A percentile compares a stretch with the other conserved stretches of the same genome.
phyloP scores from a whole-genome alignment of 2,797 vertebrate species.

The Enteromius argenteus region DNA sequence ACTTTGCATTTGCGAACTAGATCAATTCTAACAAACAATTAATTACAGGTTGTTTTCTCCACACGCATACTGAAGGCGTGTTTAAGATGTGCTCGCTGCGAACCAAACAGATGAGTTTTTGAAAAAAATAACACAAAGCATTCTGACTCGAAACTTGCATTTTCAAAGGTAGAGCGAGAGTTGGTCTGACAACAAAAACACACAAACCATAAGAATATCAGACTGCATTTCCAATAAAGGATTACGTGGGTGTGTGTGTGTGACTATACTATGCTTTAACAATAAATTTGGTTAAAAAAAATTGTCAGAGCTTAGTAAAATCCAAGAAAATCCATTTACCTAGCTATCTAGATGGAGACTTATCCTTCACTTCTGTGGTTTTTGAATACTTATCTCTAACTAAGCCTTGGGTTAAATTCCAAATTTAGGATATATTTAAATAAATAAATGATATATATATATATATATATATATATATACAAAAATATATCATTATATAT shows the following conservation, averaged over 20 bases:
- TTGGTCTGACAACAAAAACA: not conserved
- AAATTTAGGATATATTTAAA: not conserved
- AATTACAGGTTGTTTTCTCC: constrained; percentile 36
- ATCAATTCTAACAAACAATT: constrained; percentile 30
- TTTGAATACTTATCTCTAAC: too few relatives aligned
- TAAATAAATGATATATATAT: too few relatives aligned
- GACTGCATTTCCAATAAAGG: not conserved
- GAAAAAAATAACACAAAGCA: not conserved
- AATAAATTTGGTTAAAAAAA: not conserved
- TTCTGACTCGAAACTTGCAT: not conserved
- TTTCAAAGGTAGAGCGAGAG: not conserved
- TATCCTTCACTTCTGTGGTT: not conserved
- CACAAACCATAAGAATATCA: not conserved
- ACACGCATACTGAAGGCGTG: not conserved
- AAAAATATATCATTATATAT: too few relatives aligned
- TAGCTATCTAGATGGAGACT: not conserved
- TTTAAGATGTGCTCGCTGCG: not conserved
- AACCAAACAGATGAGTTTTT: not conserved
- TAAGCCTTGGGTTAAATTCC: not conserved
- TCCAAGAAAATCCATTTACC: not conserved
- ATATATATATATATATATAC: too few relatives aligned
- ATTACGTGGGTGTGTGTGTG: not conserved
- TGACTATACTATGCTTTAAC: not conserved
- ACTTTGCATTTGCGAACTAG: constrained; percentile 21
- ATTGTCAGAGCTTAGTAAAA: not conserved